phyloP scores from a whole-genome alignment of 2,113 vertebrate species.

The Pomatostomus ruficeps region DNA sequence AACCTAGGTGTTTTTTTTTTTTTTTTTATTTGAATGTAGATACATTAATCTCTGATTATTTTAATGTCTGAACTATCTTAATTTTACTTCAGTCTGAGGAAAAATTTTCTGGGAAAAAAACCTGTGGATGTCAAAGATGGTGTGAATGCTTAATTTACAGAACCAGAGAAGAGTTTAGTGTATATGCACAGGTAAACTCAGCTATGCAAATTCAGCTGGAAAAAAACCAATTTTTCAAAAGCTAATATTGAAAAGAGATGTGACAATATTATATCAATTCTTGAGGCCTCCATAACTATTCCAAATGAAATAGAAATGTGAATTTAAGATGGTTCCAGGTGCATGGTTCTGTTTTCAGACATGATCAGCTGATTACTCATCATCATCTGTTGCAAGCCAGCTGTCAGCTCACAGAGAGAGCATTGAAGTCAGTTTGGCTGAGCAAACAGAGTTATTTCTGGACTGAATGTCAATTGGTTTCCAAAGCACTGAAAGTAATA shows the following conservation, averaged over 20 bases:
- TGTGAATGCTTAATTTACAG: not conserved
- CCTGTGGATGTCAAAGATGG: not conserved
- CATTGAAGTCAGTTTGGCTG: conserved; percentile 48
- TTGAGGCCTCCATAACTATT: not conserved
- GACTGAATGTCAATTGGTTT: conserved; percentile 49
- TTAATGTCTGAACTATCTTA: not conserved
- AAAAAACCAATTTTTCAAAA: not conserved
- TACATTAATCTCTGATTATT: not conserved
- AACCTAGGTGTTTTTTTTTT: too few species aligned
- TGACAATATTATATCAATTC: not conserved
- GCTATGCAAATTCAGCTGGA: not conserved
- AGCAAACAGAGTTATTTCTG: conserved; percentile 59
- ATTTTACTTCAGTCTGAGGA: not conserved
- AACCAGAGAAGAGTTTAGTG: not conserved
- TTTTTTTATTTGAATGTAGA: not conserved
- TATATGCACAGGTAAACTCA: not conserved
- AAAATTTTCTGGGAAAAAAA: not conserved
- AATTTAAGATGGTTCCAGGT: conserved; percentile 23
- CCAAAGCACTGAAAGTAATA: conserved; percentile 33
- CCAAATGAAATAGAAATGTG: not conserved
- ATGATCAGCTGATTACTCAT: conserved; percentile 52
- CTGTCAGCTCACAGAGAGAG: conserved; percentile 38
- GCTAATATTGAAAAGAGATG: not conserved
- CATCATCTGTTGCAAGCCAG: conserved; percentile 46
- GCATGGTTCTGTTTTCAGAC: conserved; percentile 35